Evolutionary conservation across 1,140 invertebrate genomes (phyloP), one percentile per base, ranked within the genome.

Genomic region (Ptiloglossa arizonensis): DNA sequence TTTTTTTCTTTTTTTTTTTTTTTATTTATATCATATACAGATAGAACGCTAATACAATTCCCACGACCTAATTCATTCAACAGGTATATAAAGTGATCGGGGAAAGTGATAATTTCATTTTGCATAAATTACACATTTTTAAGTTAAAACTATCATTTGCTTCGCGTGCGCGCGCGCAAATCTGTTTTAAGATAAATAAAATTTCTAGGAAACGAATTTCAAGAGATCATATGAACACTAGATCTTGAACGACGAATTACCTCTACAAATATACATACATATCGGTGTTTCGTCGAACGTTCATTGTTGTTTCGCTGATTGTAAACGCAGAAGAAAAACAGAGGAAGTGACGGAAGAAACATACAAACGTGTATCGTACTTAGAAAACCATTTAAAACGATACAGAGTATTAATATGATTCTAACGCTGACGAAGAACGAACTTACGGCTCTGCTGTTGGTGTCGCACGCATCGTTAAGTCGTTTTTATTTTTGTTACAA

Each of bases 11-110:
- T 15, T 66, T 22, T 29, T 24, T 15, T 48, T 50, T 32, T 64
- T 63, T 62, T 13, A 27, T 80, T 69, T 73, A 46, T 77, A 76
- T 63, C 67, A 77, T 76, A 50, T 76, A 76, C 73, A 76, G 73
- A 69, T 60, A 70, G 24, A 71, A 77, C 48, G 48, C 48, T 77
- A 70, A 77, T 71, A 71, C 68, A 77, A 5, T 60, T 52, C 27
- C 24, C 57, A 5, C 46, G 19, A 54, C n/a, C 54, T 52, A 48
- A 15, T 32, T 69, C 5, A 46, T n/a, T 52, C 13, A 22, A 56
- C 44, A 44, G 17, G 15, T 48, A 77, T 71, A 60, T 44, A 52
- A 77, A 70, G 13, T 50, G 72, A 17, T 48, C 41, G 41, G n/a
- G 27, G 54, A 32, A 57, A 32, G 11, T 59, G 22, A 75, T 48